Evolutionary conservation across 2,797 vertebrate genomes (phyloP).

Genomic region (Takifugu ocellatus): DNA sequence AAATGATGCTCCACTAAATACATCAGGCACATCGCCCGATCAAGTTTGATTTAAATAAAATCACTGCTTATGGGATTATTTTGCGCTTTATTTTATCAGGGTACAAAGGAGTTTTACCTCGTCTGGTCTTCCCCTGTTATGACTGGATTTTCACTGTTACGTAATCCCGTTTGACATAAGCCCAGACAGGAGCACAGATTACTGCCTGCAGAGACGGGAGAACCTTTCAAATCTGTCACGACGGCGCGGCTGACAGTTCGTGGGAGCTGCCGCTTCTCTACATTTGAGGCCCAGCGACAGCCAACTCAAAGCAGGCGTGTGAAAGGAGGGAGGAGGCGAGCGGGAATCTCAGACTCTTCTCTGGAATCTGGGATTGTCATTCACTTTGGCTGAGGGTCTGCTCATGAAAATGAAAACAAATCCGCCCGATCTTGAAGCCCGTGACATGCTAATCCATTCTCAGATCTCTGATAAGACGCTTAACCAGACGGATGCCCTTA

Average conservation of each 20-base stretch:
- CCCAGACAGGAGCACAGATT: slow-evolving; percentile 18
- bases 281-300: too few relatives aligned
- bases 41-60: slow-evolving; percentile 9
- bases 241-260: slow-evolving; percentile 24
- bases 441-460: slow-evolving; percentile 30
- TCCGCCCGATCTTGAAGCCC: slow-evolving; percentile 15
- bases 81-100: slow-evolving; percentile 1
- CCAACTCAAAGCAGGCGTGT: too few relatives aligned
- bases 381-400: slow-evolving; percentile 31
- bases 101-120: background rate
- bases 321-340: too few relatives aligned
- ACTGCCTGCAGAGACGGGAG: slow-evolving; percentile 24
- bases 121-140: slow-evolving; percentile 4
- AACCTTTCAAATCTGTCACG: slow-evolving; percentile 29
- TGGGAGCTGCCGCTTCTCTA: background rate
- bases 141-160: slow-evolving; percentile 32
- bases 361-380: slow-evolving; percentile 17
- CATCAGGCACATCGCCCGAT: slow-evolving; percentile 6
- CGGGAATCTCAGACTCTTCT: slow-evolving; percentile 7
- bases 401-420: slow-evolving; percentile 38
- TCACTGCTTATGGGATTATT: slow-evolving; percentile 9
- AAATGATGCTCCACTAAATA: slow-evolving; percentile 10
- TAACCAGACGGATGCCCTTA: slow-evolving; percentile 29
- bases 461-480: slow-evolving; percentile 36
- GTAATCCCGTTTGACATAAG: slow-evolving; percentile 36